Percentiles rank a stretch among this genome's conserved stretches.
Conservation (phyloP, 1,140 invertebrate genomes). For the Sminthurinus signatus region DNA sequence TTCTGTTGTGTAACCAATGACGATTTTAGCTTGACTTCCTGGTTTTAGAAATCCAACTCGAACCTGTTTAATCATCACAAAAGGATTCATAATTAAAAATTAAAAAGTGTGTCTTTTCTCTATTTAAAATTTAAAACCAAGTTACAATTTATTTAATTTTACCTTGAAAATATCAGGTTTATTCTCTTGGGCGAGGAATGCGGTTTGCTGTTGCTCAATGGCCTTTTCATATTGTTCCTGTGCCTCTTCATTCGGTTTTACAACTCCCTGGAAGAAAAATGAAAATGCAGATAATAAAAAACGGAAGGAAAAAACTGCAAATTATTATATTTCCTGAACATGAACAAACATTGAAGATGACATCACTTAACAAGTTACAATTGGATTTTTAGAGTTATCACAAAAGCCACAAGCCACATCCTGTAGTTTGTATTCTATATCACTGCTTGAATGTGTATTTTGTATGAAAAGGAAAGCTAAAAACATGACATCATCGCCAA, state of each 20-base stretch:
- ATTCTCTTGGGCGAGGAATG: conserved; percentile 50
- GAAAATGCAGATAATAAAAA: no score
- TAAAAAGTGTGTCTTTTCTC: background rate
- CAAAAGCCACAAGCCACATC: background rate
- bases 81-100: background rate
- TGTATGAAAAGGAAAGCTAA: no score
- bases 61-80: conserved; percentile 18
- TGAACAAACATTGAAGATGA: background rate
- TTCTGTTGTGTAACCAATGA: conserved; percentile 51
- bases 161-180: conserved; percentile 43
- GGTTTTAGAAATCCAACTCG: conserved; percentile 50
- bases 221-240: conserved; percentile 49
- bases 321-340: background rate
- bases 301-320: conserved; percentile 49
- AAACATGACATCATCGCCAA: no score
- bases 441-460: no score
- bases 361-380: background rate
- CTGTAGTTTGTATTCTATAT: no score
- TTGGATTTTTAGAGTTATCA: no score
- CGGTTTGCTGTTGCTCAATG: conserved; percentile 48
- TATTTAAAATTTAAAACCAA: background rate
- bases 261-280: conserved; percentile 45
- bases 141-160: background rate
- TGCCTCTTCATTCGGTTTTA: conserved; percentile 49
- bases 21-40: conserved; percentile 47